phyloP scores from a whole-genome alignment of 1,140 invertebrate genomes.

The Orchesella cincta region DNA sequence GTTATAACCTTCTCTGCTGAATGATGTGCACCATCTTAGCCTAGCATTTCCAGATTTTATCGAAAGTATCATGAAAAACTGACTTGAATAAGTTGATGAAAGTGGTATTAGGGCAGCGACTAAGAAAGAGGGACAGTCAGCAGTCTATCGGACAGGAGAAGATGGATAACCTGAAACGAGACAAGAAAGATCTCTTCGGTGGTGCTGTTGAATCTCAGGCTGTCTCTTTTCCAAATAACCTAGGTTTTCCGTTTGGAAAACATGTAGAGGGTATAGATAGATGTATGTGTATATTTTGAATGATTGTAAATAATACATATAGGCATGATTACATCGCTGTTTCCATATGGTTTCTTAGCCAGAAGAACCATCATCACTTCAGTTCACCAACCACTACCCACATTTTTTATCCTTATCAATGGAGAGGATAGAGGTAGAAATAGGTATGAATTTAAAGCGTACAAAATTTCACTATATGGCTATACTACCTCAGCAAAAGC shows the following conservation, averaged over 20 bases:
- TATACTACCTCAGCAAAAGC: too few species aligned
- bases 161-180: slow-evolving; percentile 16
- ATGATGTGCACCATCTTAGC: neutral
- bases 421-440: too few species aligned
- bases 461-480: too few species aligned
- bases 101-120: slow-evolving; percentile 10
- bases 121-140: slow-evolving; percentile 16
- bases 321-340: too few species aligned
- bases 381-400: neutral
- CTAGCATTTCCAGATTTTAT: neutral
- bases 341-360: neutral
- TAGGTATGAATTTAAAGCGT: too few species aligned
- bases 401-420: neutral
- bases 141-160: slow-evolving; percentile 10
- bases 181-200: neutral
- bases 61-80: neutral
- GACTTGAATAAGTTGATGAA: slow-evolving; percentile 25
- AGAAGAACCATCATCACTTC: neutral
- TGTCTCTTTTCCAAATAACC: neutral
- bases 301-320: too few species aligned
- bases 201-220: slow-evolving; percentile 5
- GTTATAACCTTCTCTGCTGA: neutral
- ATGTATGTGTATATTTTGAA: too few species aligned
- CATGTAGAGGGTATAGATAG: too few species aligned
- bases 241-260: too few species aligned